Evolutionary conservation across 2,888 invertebrate genomes (phyloP).

Genomic region (Melinaea menophilus): DNA sequence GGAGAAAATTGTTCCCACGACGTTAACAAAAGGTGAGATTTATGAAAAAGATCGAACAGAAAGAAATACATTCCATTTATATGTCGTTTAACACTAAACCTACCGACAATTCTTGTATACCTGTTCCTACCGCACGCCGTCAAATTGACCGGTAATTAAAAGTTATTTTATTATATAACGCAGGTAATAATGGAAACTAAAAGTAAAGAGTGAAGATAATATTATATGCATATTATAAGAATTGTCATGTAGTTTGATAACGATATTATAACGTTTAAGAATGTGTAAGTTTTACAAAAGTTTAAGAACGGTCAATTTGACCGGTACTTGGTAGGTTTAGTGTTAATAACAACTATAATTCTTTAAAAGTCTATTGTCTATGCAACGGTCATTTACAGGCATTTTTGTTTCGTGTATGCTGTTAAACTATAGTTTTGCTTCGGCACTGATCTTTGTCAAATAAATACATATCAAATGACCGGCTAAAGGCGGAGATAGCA

Average conservation of each 20-base stretch:
- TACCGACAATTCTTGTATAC: background rate
- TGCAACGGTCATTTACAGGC: no score
- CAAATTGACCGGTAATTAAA: no score
- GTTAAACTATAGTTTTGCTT: background rate
- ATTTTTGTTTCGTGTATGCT: background rate
- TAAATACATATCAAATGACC: constrained; percentile 45
- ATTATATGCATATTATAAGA: no score
- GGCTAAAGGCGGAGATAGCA: constrained; percentile 49
- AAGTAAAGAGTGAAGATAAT: no score
- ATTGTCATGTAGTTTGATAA: no score
- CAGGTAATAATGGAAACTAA: no score
- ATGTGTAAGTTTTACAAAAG: no score
- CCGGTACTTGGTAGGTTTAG: background rate
- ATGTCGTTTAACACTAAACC: background rate
- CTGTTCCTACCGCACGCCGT: no score
- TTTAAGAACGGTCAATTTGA: no score
- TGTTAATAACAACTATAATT: background rate
- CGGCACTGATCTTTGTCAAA: constrained; percentile 8
- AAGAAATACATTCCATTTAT: background rate
- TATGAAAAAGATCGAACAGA: background rate
- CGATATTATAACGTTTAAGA: no score
- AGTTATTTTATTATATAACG: no score
- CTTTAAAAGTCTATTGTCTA: no score
- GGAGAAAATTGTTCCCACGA: constrained; percentile 19
- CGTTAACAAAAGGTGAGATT: constrained; percentile 21